A percentile compares a stretch with the other conserved stretches of the same genome.
These are phyloP conservation scores for Parazoanthus darwini DNA, from an alignment of 92 coral and sea anemone species.

Conservation along the genomic window DNA sequence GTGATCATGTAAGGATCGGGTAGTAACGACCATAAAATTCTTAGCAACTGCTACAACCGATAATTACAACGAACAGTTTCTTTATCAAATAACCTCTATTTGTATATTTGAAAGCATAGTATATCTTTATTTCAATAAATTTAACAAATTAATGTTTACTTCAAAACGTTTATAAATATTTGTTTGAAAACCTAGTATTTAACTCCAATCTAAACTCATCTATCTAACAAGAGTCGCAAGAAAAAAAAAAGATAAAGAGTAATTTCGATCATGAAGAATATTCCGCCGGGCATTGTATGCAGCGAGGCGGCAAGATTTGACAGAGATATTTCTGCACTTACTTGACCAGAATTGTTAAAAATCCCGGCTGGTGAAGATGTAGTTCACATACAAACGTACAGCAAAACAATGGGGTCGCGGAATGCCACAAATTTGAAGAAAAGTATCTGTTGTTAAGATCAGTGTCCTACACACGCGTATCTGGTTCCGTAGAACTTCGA, in stretches of 20 bases:
- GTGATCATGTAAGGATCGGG: not conserved
- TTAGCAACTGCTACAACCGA: no score
- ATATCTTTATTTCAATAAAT: not conserved
- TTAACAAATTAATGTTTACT: not conserved
- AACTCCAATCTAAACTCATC: not conserved
- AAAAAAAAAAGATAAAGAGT: not conserved
- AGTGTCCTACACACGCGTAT: not conserved
- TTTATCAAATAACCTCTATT: not conserved
- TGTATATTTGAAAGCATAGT: constrained; percentile 14
- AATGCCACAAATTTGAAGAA: not conserved
- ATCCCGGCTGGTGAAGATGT: not conserved
- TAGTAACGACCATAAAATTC: no score
- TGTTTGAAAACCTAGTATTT: not conserved
- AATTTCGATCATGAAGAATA: not conserved
- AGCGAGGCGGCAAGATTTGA: no score
- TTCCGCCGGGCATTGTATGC: no score
- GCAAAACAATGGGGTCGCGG: not conserved
- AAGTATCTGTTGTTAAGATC: not conserved
- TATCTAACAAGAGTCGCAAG: not conserved
- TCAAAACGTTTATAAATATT: constrained; percentile 19
- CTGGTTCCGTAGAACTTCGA: not conserved
- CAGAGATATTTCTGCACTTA: no score
- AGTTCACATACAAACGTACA: not conserved
- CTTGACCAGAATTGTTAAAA: no score
- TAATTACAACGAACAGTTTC: not conserved